A percentile compares a stretch with the other conserved stretches of the same genome.
These are phyloP conservation scores for Melieria omissa DNA, from an alignment of 2,888 invertebrate species.

Conservation along the genomic window DNA sequence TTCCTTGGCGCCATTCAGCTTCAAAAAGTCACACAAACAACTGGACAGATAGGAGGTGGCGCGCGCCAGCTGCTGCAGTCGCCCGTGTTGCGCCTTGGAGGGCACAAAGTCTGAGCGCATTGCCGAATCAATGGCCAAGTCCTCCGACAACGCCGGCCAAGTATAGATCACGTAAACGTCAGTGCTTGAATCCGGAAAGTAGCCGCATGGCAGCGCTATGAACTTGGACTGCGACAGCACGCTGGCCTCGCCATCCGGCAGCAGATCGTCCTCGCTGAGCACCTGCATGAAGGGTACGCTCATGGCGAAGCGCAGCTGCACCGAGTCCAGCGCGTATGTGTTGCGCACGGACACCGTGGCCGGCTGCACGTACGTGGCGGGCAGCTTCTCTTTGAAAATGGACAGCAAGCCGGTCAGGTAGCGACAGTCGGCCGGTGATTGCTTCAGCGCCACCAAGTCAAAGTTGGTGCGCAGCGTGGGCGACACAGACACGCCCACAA, in stretches of 20 bases:
- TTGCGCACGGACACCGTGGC: conserved; percentile 76
- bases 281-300: conserved; percentile 54
- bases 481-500: conserved; percentile 82
- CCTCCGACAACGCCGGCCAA: conserved; percentile 89
- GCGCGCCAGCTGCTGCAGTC: conserved; percentile 74
- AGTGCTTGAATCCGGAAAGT: conserved; percentile 82
- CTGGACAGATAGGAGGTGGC: conserved; percentile 82
- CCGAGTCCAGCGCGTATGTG: conserved; percentile 71
- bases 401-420: conserved; percentile 85
- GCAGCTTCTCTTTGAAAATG: conserved; percentile 90
- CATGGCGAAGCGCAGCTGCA: conserved; percentile 59
- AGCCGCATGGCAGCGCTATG: conserved; percentile 84
- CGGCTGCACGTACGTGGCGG: conserved; percentile 71
- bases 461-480: conserved; percentile 83
- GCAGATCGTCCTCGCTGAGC: not conserved
- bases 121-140: conserved; percentile 87
- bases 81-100: conserved; percentile 75
- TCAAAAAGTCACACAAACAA: conserved; percentile 77
- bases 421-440: conserved; percentile 82
- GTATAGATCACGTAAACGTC: conserved; percentile 82
- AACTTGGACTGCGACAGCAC: conserved; percentile 45
- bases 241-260: conserved; percentile 26
- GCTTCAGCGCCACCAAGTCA: conserved; percentile 88
- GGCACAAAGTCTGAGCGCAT: conserved; percentile 91
- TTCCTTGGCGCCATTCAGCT: conserved; percentile 68